phyloP scores from a whole-genome alignment of 2,113 vertebrate species.

The Hydropotes inermis region DNA sequence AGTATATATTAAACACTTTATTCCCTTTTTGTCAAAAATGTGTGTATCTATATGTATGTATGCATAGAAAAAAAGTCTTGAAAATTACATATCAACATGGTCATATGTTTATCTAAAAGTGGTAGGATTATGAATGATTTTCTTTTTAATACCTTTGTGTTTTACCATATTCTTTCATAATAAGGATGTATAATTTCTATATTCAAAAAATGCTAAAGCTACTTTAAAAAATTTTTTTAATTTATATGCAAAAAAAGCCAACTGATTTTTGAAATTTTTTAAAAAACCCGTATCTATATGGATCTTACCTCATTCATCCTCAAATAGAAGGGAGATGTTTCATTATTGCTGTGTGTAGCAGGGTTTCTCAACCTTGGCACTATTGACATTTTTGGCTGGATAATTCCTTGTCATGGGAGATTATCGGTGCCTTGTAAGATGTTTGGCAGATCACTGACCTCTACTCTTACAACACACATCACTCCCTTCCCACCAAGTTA shows the following conservation, averaged over 20 bases:
- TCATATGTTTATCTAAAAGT: neutral
- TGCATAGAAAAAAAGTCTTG: neutral
- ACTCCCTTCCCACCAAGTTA: neutral
- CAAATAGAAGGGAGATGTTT: neutral
- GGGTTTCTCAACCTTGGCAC: neutral
- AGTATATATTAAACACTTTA: neutral
- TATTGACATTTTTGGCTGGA: neutral
- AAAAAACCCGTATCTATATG: neutral
- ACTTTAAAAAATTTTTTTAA: neutral
- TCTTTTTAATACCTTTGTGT: neutral
- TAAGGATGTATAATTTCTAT: neutral
- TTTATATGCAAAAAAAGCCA: neutral
- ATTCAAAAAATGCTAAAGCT: neutral
- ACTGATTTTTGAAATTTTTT: neutral
- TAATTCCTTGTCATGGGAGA: neutral
- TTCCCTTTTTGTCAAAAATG: neutral
- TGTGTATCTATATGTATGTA: neutral
- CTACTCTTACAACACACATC: neutral
- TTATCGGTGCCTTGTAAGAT: neutral
- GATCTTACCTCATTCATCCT: neutral
- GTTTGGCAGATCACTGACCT: neutral
- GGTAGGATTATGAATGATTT: neutral
- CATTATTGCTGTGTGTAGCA: neutral
- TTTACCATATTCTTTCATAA: slow-evolving; percentile 10
- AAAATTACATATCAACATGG: neutral